Percentiles rank a stretch among this genome's conserved stretches.
Evolutionary conservation across 2,888 invertebrate genomes (phyloP).

Genomic region (Diplolepis rosae): DNA sequence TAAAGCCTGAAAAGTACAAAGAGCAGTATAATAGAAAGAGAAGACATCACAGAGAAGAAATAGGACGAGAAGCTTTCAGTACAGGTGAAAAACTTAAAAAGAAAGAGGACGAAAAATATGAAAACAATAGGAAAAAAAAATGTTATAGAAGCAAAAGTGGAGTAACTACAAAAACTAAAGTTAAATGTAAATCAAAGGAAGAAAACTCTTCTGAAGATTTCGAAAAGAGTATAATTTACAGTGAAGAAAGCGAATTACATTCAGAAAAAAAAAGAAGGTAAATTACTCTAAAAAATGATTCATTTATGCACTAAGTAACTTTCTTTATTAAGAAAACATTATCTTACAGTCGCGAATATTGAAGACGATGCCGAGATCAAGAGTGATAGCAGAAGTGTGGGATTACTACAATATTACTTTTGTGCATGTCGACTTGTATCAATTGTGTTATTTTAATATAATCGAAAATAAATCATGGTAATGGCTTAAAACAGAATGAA

Average conservation of each 20-base stretch:
- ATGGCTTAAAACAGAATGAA: slow-evolving; percentile 68
- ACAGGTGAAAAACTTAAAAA: slow-evolving; percentile 46
- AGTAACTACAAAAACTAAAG: slow-evolving; percentile 46
- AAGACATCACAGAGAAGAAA: slow-evolving; percentile 52
- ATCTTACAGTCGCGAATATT: slow-evolving; percentile 59
- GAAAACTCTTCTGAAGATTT: slow-evolving; percentile 55
- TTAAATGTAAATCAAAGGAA: slow-evolving; percentile 54
- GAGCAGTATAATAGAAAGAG: slow-evolving; percentile 57
- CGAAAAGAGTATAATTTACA: slow-evolving; percentile 49
- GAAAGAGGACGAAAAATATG: slow-evolving; percentile 40
- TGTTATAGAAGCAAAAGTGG: slow-evolving; percentile 36
- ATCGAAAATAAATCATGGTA: slow-evolving; percentile 76
- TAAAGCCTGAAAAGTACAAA: slow-evolving; percentile 58
- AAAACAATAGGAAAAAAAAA: slow-evolving; percentile 37
- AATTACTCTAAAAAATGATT: slow-evolving; percentile 9
- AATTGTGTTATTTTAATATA: slow-evolving; percentile 77
- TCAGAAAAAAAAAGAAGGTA: slow-evolving; percentile 57
- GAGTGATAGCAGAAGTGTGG: slow-evolving; percentile 78
- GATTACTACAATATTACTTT: slow-evolving; percentile 76
- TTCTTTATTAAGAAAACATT: slow-evolving; percentile 20
- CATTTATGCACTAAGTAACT: slow-evolving; percentile 24
- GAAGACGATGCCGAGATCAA: slow-evolving; percentile 60
- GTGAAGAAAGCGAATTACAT: slow-evolving; percentile 58
- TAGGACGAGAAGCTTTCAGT: slow-evolving; percentile 45
- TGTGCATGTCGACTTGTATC: slow-evolving; percentile 76